Evolutionary conservation across 2,113 vertebrate genomes (phyloP), one percentile per base, ranked within the genome.

Genomic region (Grantiella picta): DNA sequence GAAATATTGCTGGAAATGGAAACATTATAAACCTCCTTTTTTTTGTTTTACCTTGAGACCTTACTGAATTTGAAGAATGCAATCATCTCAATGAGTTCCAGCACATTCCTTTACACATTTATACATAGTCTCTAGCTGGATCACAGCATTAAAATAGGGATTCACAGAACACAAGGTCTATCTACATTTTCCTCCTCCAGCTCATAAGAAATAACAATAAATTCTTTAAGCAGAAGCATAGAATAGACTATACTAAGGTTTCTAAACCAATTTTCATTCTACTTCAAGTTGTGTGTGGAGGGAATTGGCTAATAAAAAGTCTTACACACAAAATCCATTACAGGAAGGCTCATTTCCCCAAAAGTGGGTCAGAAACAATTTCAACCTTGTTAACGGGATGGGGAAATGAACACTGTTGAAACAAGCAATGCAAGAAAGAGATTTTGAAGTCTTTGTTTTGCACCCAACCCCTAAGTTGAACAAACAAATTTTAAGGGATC

Each of bases 301-400:
- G 94, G 94, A 94, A 96, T 96, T 96, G 81, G 49, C 81, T 95
- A 94, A 96, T 95, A 95, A 93, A 93, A 94, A 80, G 81, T 94
- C 90, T 96, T 92, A 89, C 84, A 93, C 52, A 72, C 73, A 95
- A 95, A 96, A 95, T 92, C 90, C 93, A 95, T 96, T 95, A 92
- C 10, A 95, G 89, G 81, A 95, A 94, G 84, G 86, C 65, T 95
- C 79, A 94, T 94, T 96, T 93, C 60, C 65, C 82, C 76, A 80
- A 81, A 96, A 96, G 83, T 82, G 86, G 91, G 89, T 96, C 94
- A 96, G 90, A 94, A 95, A 91, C 70, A 94, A 80, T 94, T 93
- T 90, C 88, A 95, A 78, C 63, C 90, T 50, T 65, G 61, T 93
- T 97, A 93, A 64, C 10, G 2, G 52, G 56, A 88, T 65, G 54